Evolutionary conservation across 2,888 invertebrate genomes (phyloP), one percentile per base, ranked within the genome.

Genomic region (Mythimna vitellina): DNA sequence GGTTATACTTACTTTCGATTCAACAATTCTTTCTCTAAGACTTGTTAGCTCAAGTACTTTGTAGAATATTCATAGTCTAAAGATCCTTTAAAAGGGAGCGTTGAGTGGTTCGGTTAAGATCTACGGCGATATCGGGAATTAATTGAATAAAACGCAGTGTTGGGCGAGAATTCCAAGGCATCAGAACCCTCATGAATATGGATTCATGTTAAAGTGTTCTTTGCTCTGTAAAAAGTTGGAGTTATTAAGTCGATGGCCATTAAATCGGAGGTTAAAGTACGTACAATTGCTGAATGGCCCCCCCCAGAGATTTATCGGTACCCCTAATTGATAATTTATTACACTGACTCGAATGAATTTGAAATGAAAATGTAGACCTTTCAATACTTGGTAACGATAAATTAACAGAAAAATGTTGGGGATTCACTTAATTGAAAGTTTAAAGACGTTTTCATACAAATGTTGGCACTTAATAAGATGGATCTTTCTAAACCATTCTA

Each of bases 101-200:
- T 69, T 81, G 81, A 86, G 88, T 86, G 86, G 86, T 84, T 83
- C 76, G 67, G 85, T 87, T 86, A 84, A 88, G 89, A 88, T 90
- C 86, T 69, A 71, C 80, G 72, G 73, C 88, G 90, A 92, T 95
- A 94, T 93, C 91, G 88, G 84, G 88, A 91, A 93, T 93, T 95
- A 95, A 96, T 95, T 95, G 94, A 94, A 95, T 94, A 93, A 94
- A 95, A 93, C 89, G 89, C 91, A 89, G 89, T 88, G 89, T 89
- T 90, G 89, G 89, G 88, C 88, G 89, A 88, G 87, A 80, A 80
- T 77, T 80, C 85, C 82, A 85, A 80, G 73, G 82, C 78, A 83
- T 84, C 80, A 81, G 46, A 74, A 38, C 73, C 80, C 87, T 93
- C 94, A 95, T 95, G 94, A 95, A 95, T 95, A 95, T 95, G 93